Percentiles rank a stretch among this genome's conserved stretches.
Evolutionary conservation across 2,113 vertebrate species (phyloP).

Genomic region (Zosterops pallidus): DNA sequence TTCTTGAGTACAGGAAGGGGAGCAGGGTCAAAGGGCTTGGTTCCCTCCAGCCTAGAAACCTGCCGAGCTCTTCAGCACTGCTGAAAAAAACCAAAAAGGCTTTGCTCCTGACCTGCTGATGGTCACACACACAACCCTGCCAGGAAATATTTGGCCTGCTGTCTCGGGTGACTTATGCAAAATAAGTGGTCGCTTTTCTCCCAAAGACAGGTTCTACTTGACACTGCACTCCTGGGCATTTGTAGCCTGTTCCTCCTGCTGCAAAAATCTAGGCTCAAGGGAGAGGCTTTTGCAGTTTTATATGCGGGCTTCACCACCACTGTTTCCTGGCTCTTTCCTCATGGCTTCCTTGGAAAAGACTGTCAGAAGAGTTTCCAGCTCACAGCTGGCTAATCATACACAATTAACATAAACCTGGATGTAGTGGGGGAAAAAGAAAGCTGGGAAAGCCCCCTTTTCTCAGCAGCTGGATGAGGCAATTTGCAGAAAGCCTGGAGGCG

Average conservation of each 20-base stretch:
- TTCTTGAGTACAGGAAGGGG: neutral
- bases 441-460: constrained; percentile 60
- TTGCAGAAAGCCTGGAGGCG: neutral
- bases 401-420: constrained; percentile 39
- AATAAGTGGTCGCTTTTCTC: neutral
- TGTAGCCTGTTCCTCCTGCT: neutral
- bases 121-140: neutral
- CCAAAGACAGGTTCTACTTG: neutral
- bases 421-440: neutral
- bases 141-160: neutral
- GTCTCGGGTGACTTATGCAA: neutral
- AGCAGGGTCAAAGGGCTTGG: neutral
- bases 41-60: constrained; percentile 7
- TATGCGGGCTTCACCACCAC: neutral
- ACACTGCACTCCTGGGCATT: neutral
- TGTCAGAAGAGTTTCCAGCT: constrained; percentile 38
- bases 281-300: neutral
- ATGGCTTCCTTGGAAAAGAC: neutral
- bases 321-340: neutral
- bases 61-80: neutral
- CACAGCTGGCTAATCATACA: neutral
- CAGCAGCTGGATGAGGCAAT: constrained; percentile 33
- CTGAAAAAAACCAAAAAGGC: neutral
- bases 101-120: neutral
- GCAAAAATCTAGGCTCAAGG: neutral